Percentiles rank a stretch among this genome's conserved stretches.
Evolutionary conservation across 1,140 invertebrate species (phyloP).

Genomic region (Drosophila trapezifrons): DNA sequence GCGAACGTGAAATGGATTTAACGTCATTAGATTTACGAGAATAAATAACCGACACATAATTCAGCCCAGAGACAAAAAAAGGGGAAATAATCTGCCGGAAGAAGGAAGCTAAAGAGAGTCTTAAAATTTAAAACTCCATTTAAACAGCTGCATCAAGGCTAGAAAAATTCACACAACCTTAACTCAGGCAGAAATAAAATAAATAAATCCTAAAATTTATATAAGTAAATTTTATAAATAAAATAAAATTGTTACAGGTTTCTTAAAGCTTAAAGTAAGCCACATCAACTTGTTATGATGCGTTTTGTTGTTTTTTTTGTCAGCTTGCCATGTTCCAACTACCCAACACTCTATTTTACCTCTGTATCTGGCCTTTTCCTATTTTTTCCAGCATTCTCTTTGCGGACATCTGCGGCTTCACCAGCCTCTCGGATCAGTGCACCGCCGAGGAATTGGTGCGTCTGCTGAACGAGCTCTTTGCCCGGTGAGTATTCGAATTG

Average conservation of each 20-base stretch:
- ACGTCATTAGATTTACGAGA: slow-evolving; percentile 46
- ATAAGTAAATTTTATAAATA: too few species aligned
- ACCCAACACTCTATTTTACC: neutral
- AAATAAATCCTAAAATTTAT: neutral
- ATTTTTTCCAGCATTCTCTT: slow-evolving; percentile 94
- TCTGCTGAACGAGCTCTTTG: slow-evolving; percentile 97
- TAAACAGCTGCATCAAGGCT: neutral
- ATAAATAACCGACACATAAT: slow-evolving; percentile 43
- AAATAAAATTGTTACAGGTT: neutral
- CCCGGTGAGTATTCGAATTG: slow-evolving; percentile 87
- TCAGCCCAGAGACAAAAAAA: slow-evolving; percentile 17
- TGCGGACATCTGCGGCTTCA: slow-evolving; percentile 99
- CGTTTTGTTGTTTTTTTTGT: slow-evolving; percentile 11
- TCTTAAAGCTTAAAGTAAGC: neutral
- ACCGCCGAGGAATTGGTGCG: slow-evolving; percentile 97
- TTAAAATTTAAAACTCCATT: slow-evolving; percentile 40
- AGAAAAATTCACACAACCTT: too few species aligned
- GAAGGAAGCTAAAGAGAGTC: slow-evolving; percentile 1
- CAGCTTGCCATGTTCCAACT: neutral
- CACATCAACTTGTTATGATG: slow-evolving; percentile 31
- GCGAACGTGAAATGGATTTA: slow-evolving; percentile 49
- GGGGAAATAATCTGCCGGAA: slow-evolving; percentile 5
- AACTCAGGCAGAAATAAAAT: neutral
- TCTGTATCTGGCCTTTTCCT: slow-evolving; percentile 7
- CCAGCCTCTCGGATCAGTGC: slow-evolving; percentile 96